These are phyloP conservation scores for Polyergus mexicanus DNA, from an alignment of 1,140 invertebrate species.

Conservation along the genomic window DNA sequence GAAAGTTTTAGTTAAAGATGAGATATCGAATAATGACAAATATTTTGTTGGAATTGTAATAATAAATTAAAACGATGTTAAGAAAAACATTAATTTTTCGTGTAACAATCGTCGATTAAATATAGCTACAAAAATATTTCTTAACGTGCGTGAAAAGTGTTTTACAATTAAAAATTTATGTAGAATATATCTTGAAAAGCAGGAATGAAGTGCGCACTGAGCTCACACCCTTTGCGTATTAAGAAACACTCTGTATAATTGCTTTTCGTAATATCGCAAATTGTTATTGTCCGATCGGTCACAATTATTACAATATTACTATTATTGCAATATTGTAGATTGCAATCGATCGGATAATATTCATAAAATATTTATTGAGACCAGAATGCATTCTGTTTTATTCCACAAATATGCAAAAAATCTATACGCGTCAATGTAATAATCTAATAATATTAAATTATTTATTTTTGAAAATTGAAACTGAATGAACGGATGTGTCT, in stretches of 20 bases:
- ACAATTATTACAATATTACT: neutral
- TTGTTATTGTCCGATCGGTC: neutral
- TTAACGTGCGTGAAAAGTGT: neutral
- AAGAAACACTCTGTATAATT: neutral
- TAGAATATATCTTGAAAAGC: too few relatives aligned
- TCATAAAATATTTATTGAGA: conserved; percentile 35
- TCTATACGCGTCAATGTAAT: neutral
- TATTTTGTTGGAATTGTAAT: neutral
- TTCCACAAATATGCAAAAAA: neutral
- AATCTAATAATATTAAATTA: neutral
- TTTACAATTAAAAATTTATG: neutral
- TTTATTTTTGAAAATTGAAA: conserved; percentile 19
- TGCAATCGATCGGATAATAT: conserved; percentile 27
- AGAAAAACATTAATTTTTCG: neutral
- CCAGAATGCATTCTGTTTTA: neutral
- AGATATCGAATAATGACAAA: neutral
- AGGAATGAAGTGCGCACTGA: neutral
- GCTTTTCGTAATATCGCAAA: too few relatives aligned
- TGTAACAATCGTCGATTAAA: neutral
- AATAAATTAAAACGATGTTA: conserved; percentile 18
- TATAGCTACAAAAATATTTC: neutral
- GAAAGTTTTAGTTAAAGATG: conserved; percentile 3
- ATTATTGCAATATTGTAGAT: conserved; percentile 35
- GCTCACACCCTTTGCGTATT: neutral
- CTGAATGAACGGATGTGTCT: neutral